These are phyloP conservation scores for Meta bourneti DNA, from an alignment of 2,888 invertebrate genomes.

Conservation along the genomic window DNA sequence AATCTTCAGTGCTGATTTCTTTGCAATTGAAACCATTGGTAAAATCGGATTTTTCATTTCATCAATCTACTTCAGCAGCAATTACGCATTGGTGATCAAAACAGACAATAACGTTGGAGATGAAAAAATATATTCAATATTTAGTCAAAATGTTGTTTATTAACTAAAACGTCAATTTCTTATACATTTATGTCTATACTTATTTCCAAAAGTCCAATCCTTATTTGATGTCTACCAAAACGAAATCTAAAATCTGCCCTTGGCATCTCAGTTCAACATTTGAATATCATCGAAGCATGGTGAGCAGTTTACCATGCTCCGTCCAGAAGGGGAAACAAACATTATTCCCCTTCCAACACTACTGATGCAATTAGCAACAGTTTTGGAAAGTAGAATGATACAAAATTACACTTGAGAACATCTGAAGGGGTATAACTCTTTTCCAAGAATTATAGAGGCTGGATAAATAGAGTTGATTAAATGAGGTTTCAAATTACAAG, in stretches of 20 bases:
- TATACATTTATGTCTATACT: background rate
- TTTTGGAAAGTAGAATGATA: background rate
- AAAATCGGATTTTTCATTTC: too few relatives aligned
- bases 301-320: background rate
- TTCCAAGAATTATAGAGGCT: background rate
- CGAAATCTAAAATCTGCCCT: background rate
- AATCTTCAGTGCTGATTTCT: too few relatives aligned
- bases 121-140: too few relatives aligned
- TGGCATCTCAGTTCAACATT: background rate
- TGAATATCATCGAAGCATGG: background rate
- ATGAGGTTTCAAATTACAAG: background rate
- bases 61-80: too few relatives aligned
- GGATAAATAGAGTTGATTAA: background rate
- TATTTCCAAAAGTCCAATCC: background rate
- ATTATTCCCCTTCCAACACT: background rate
- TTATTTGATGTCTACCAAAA: background rate
- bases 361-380: background rate
- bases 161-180: too few relatives aligned
- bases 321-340: too few relatives aligned
- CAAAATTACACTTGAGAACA: background rate
- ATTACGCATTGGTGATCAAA: too few relatives aligned
- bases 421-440: background rate
- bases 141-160: too few relatives aligned
- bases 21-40: too few relatives aligned
- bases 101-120: too few relatives aligned